These are phyloP conservation scores for Limnodromus scolopaceus DNA, from an alignment of 2,797 vertebrate genomes.

Conservation along the genomic window DNA sequence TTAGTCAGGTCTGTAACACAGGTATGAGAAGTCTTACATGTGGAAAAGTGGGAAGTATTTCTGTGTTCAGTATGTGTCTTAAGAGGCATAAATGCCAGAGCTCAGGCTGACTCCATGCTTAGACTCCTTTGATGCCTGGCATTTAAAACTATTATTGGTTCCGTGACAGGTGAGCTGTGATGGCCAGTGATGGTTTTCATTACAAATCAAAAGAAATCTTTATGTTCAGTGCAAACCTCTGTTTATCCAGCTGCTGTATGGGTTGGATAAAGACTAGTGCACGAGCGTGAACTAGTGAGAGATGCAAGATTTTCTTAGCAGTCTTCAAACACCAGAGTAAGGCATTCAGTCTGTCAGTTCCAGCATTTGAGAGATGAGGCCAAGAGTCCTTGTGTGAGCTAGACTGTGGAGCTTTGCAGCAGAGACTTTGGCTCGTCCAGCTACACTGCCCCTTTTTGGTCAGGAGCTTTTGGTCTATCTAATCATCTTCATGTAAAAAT, in stretches of 20 bases:
- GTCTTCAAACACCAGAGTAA: neutral
- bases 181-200: slow-evolving; percentile 8
- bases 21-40: neutral
- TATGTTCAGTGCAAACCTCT: neutral
- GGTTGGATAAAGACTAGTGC: neutral
- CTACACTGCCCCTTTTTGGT: neutral
- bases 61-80: neutral
- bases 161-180: slow-evolving; percentile 11
- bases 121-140: slow-evolving; percentile 12
- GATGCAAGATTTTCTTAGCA: neutral
- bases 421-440: neutral
- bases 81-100: neutral
- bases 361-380: neutral
- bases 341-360: neutral
- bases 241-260: slow-evolving; percentile 10
- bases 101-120: neutral
- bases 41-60: slow-evolving; percentile 6
- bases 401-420: neutral
- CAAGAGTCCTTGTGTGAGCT: neutral
- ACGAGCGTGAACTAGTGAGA: neutral
- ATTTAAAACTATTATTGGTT: slow-evolving; percentile 15
- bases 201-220: slow-evolving; percentile 42
- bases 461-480: neutral
- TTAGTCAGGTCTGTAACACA: neutral
- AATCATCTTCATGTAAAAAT: neutral